phyloP scores from a whole-genome alignment of 64 coral and sea anemone species.

The Montipora sp. region DNA sequence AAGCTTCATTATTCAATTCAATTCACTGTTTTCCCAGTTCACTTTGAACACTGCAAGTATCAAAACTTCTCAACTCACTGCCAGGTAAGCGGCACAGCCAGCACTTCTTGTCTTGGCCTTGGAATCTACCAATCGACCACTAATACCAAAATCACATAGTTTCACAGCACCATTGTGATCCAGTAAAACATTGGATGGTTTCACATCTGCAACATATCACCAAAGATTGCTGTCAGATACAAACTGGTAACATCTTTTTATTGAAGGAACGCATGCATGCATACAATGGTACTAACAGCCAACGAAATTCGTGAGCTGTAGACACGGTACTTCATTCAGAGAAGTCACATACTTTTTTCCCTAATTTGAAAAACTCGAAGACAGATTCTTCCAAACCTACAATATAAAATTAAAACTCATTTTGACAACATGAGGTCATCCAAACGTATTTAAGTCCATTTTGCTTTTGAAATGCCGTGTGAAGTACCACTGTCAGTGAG shows the following conservation, averaged over 20 bases:
- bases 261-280: too few relatives aligned
- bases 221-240: not conserved
- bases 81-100: conserved; percentile 98
- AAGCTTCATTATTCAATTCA: not conserved
- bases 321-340: too few relatives aligned
- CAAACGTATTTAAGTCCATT: too few relatives aligned
- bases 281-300: too few relatives aligned
- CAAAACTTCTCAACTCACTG: conserved; percentile 60
- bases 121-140: conserved; percentile 96
- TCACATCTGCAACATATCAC: conserved; percentile 71
- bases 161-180: conserved; percentile 92
- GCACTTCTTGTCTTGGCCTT: conserved; percentile 97
- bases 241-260: not conserved
- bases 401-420: too few relatives aligned
- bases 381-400: too few relatives aligned
- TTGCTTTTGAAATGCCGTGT: too few relatives aligned
- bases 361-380: too few relatives aligned
- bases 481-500: too few relatives aligned
- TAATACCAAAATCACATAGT: conserved; percentile 99
- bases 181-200: conserved; percentile 97
- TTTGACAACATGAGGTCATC: too few relatives aligned
- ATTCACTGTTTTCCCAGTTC: not conserved
- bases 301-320: too few relatives aligned
- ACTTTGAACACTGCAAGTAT: not conserved
- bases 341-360: too few relatives aligned